These are phyloP conservation scores for Cettia cetti DNA, from an alignment of 2,113 vertebrate genomes.

Conservation along the genomic window DNA sequence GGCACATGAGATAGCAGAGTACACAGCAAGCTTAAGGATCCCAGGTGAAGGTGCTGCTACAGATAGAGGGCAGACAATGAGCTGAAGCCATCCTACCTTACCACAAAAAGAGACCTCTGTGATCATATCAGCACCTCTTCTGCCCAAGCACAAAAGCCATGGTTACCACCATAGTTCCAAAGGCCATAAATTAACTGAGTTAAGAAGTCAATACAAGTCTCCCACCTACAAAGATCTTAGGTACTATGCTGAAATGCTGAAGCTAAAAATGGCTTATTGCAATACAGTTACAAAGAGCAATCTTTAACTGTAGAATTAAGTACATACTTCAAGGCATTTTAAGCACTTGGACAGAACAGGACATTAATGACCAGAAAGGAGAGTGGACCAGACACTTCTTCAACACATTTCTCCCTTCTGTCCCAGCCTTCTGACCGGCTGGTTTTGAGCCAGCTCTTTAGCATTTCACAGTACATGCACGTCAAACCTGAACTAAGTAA, in stretches of 20 bases:
- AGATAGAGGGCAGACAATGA: not conserved
- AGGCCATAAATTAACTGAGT: not conserved
- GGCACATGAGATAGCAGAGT: not conserved
- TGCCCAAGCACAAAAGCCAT: not conserved
- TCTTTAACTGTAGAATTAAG: not conserved
- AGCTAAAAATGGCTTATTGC: not conserved
- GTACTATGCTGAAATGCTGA: not conserved
- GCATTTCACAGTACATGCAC: not conserved
- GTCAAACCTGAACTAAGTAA: not conserved
- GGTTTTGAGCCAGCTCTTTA: not conserved
- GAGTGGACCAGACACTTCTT: not conserved
- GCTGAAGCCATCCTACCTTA: not conserved
- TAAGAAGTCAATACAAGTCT: not conserved
- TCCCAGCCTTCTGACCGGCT: not conserved
- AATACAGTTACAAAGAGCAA: not conserved
- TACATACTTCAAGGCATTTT: not conserved
- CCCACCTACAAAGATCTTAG: accelerated
- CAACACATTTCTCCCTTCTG: not conserved
- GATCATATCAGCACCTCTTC: not conserved
- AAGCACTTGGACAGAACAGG: not conserved
- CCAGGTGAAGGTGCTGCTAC: not conserved
- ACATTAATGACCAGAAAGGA: not conserved
- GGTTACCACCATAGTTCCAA: not conserved
- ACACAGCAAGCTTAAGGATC: not conserved
- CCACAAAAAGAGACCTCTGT: not conserved